Conservation (phyloP, 2,797 vertebrate species). For the Anniella stebbinsi region DNA sequence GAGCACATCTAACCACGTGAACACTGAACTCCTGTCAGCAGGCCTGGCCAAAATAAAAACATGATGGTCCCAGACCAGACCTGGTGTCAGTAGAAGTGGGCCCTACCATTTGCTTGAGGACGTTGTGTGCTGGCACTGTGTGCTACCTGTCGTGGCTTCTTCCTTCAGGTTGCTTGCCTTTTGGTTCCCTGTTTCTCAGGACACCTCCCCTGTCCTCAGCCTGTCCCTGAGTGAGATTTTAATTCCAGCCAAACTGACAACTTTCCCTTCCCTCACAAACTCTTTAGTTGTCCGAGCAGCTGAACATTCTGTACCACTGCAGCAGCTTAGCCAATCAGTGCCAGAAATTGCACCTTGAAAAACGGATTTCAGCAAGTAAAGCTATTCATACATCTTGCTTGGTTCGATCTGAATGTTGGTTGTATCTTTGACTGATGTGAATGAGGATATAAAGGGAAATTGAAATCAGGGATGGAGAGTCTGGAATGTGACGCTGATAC, state of each 20-base stretch:
- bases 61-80: no score
- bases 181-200: neutral
- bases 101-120: no score
- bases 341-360: neutral
- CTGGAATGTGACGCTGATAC: neutral
- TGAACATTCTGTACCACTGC: neutral
- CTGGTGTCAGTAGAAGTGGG: no score
- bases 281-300: neutral
- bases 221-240: neutral
- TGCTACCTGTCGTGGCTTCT: no score
- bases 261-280: neutral
- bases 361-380: neutral
- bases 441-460: neutral
- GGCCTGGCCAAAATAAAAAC: no score
- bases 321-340: neutral
- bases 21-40: no score
- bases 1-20: no score
- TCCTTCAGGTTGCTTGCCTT: neutral
- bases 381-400: neutral
- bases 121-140: no score
- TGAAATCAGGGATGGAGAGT: neutral
- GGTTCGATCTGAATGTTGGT: neutral
- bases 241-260: neutral
- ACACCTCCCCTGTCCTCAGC: neutral
- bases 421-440: neutral